These are phyloP conservation scores for Argyresthia goedartella DNA, from an alignment of 2,888 invertebrate species.

Conservation along the genomic window DNA sequence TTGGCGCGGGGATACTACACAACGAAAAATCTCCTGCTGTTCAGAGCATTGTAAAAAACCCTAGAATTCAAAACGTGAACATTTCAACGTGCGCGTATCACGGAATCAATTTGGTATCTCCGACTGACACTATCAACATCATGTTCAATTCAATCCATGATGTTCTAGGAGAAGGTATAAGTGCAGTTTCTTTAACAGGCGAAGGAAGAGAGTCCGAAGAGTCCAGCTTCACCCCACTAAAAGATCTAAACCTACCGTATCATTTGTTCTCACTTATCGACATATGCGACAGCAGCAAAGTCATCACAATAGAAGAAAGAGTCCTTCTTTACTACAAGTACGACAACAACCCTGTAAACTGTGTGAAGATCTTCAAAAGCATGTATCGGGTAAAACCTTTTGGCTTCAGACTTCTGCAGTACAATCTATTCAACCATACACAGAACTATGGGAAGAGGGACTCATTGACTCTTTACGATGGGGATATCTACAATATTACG, in stretches of 20 bases:
- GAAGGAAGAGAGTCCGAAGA: conserved; percentile 90
- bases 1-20: conserved; percentile 95
- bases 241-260: conserved; percentile 86
- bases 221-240: conserved; percentile 90
- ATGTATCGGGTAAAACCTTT: conserved; percentile 87
- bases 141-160: conserved; percentile 81
- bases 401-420: conserved; percentile 90
- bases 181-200: conserved; percentile 90
- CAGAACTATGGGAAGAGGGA: conserved; percentile 85
- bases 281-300: conserved; percentile 96
- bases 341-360: conserved; percentile 95
- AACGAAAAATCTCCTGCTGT: conserved; percentile 95
- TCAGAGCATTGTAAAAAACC: conserved; percentile 90
- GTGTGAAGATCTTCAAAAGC: conserved; percentile 96
- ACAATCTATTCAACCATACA: conserved; percentile 92
- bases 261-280: conserved; percentile 94
- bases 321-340: conserved; percentile 96
- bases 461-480: conserved; percentile 89
- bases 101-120: conserved; percentile 92
- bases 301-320: conserved; percentile 89
- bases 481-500: conserved; percentile 90
- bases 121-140: conserved; percentile 84
- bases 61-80: conserved; percentile 83
- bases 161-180: conserved; percentile 91
- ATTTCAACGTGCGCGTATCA: conserved; percentile 89